Evolutionary conservation across 1,140 invertebrate species (phyloP), one percentile per base, ranked within the genome.

Genomic region (Odontomachus brunneus): DNA sequence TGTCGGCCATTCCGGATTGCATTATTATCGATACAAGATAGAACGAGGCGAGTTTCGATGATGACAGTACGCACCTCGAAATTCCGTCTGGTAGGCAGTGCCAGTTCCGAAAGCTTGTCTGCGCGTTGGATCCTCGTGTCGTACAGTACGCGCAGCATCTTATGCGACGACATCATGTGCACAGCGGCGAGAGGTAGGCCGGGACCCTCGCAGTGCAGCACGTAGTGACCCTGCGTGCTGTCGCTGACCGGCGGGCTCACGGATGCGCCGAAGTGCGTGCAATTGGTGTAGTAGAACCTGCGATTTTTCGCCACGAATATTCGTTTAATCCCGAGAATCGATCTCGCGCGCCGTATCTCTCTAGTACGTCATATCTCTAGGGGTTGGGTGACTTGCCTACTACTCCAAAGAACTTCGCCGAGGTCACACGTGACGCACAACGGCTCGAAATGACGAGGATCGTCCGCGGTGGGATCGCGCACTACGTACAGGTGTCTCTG

Each of bases 401-500:
- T 96, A 74, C 95, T 96, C 96, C 96, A 97, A 38, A 97, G 95
- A 33, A 95, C 94, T 44, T 96, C 96, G 1, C 94, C 94, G 33
- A 97, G 94, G 89, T 97, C 96, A 92, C 97, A 97, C 0, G 97
- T 97, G 82, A 98, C 95, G 92, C 98, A 98, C 57, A 96, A 94
- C 0, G 97, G 97, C 84, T 97, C 96, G 72, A 94, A 91, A 86
- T 96, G 95, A 87, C 96, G 95, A 17, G 96, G 96, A 85, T 97
- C 96, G 78, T 97, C 96, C 22, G 95, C 95, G 11, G 96, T 96
- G 3, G 95, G 95, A 83, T 96, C 95, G 53, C 94, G 93, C 2
- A 97, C 97, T 5, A 97, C 96, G 92, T 97, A 99, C 65, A 99
- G 94, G 92, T 99, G 98, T 75, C 96, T 95, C 92, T 98, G 97